Conservation (phyloP, 2,888 invertebrate species). For the Drosophila diplacantha region DNA sequence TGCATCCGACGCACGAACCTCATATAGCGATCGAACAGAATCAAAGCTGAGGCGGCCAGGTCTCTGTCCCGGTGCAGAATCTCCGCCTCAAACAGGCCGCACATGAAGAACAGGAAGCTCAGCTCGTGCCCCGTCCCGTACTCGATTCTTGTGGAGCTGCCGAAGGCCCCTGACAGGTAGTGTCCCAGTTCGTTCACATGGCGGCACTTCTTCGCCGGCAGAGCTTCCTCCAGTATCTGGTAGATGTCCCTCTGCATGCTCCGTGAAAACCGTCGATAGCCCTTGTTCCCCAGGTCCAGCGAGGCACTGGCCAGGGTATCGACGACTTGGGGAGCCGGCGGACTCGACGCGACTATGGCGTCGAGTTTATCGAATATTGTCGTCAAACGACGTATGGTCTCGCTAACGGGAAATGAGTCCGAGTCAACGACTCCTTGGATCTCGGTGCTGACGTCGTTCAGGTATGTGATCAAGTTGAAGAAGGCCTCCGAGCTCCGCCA, state of each 20-base stretch:
- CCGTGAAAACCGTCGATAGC: conserved; percentile 89
- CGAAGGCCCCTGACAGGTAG: conserved; percentile 95
- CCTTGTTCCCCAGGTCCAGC: conserved; percentile 88
- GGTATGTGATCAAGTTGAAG: conserved; percentile 89
- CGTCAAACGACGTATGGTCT: conserved; percentile 81
- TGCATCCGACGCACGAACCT: conserved; percentile 90
- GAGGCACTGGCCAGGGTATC: not conserved
- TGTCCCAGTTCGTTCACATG: conserved; percentile 88
- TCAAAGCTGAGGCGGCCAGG: conserved; percentile 84
- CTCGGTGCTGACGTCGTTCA: conserved; percentile 90
- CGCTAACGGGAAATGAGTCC: conserved; percentile 80
- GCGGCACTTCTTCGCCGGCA: conserved; percentile 82
- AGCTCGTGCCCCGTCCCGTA: conserved; percentile 99
- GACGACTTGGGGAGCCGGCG: conserved; percentile 79
- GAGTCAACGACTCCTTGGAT: conserved; percentile 87
- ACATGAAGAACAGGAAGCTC: conserved; percentile 95
- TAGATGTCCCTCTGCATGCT: conserved; percentile 83
- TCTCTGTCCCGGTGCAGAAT: conserved; percentile 84
- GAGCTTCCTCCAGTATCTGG: conserved; percentile 81
- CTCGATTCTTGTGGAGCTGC: conserved; percentile 96
- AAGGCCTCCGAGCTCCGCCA: conserved; percentile 86
- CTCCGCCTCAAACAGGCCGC: conserved; percentile 94
- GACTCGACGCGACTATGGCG: conserved; percentile 86
- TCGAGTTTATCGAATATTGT: conserved; percentile 85
- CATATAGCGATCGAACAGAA: conserved; percentile 84